These are phyloP conservation scores for Enteromius radiatus DNA, from an alignment of 2,797 vertebrate genomes.

Conservation along the genomic window DNA sequence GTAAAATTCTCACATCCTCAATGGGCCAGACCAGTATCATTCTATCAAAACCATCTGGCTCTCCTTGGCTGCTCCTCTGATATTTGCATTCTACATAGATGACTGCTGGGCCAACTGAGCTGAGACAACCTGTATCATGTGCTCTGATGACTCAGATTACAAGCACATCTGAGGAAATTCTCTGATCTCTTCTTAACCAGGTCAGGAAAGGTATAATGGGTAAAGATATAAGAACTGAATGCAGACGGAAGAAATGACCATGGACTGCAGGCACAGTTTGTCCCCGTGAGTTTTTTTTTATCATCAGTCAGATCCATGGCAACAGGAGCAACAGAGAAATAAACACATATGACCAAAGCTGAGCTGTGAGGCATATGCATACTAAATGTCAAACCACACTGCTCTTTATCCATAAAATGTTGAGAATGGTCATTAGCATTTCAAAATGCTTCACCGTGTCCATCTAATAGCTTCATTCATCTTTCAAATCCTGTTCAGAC, in stretches of 20 bases:
- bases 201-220: not conserved
- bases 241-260: not conserved
- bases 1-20: not conserved
- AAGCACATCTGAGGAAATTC: not conserved
- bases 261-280: not conserved
- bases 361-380: not conserved
- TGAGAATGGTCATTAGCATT: not conserved
- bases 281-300: not conserved
- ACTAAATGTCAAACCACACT: not conserved
- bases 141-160: not conserved
- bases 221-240: not conserved
- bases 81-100: not conserved
- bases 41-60: not conserved
- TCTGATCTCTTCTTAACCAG: not conserved
- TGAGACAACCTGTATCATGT: not conserved
- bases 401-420: not conserved
- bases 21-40: not conserved
- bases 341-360: not conserved
- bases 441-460: not conserved
- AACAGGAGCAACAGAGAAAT: not conserved
- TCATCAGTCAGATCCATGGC: slow-evolving; percentile 3
- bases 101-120: not conserved
- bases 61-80: not conserved
- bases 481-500: not conserved
- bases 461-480: not conserved